Conservation (phyloP, 2,888 invertebrate species). For the Malthinus flaveolus region DNA sequence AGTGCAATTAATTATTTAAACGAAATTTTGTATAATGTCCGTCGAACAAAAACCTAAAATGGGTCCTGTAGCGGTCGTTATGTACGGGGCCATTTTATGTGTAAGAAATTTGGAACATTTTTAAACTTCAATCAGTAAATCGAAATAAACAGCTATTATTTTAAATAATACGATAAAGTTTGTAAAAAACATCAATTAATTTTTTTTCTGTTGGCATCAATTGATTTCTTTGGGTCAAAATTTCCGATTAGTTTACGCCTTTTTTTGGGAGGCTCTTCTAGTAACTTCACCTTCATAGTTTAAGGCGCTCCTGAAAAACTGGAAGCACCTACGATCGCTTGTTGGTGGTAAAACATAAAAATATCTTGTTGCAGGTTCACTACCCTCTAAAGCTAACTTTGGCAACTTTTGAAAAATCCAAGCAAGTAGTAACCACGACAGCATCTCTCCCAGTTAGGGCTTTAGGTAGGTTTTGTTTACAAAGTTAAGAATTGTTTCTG, state of each 20-base stretch:
- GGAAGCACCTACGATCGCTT: too few relatives aligned
- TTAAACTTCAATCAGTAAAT: neutral
- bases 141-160: conserved; percentile 4
- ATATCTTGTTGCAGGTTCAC: conserved; percentile 10
- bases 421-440: conserved; percentile 5
- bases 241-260: too few relatives aligned
- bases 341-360: too few relatives aligned
- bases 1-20: conserved; percentile 9
- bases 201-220: neutral
- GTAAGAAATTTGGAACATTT: conserved; percentile 8
- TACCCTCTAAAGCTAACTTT: conserved; percentile 16
- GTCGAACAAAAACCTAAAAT: neutral
- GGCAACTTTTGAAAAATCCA: conserved; percentile 7
- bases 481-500: neutral
- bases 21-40: neutral
- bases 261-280: neutral
- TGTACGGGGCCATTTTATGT: conserved; percentile 16
- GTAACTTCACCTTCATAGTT: neutral
- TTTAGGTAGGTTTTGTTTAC: conserved; percentile 6
- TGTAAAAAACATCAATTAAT: conserved; percentile 5
- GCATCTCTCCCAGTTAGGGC: conserved; percentile 2
- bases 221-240: neutral
- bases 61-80: conserved; percentile 9
- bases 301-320: too few relatives aligned
- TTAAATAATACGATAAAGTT: conserved; percentile 5